phyloP scores from a whole-genome alignment of 2,797 vertebrate genomes.

The Falco peregrinus region DNA sequence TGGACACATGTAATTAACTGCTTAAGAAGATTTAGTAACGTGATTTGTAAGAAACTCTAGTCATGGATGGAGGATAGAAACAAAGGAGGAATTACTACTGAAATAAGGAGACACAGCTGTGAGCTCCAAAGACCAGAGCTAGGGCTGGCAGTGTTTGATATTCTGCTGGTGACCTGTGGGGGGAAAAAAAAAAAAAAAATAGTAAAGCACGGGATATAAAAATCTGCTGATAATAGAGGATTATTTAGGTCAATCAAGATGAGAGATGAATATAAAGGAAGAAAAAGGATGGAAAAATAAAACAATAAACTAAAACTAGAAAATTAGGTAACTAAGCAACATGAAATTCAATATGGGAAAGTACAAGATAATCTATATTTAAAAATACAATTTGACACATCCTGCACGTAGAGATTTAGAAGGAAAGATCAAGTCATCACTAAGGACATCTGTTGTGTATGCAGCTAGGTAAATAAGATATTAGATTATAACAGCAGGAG shows the following conservation, averaged over 20 bases:
- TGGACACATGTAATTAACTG: fast-evolving
- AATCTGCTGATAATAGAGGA: background rate
- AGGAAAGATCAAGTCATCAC: background rate
- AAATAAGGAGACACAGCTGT: background rate
- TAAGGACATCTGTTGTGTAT: background rate
- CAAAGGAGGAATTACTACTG: background rate
- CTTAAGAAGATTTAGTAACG: fast-evolving
- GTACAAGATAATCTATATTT: conserved; percentile 11
- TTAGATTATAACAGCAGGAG: background rate
- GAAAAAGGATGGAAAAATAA: background rate
- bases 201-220: background rate
- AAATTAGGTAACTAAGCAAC: conserved; percentile 57
- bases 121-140: background rate
- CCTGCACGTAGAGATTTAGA: background rate
- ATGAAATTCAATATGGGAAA: background rate
- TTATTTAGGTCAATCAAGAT: conserved; percentile 4
- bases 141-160: background rate
- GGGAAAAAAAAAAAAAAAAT: background rate
- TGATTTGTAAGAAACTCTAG: background rate
- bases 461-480: background rate
- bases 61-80: fast-evolving
- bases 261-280: background rate
- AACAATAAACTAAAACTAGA: background rate
- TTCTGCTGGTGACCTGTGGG: background rate
- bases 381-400: background rate